Base-by-base conservation (phyloP, 2,888 invertebrate species). In the Anticlea derivata region DNA sequence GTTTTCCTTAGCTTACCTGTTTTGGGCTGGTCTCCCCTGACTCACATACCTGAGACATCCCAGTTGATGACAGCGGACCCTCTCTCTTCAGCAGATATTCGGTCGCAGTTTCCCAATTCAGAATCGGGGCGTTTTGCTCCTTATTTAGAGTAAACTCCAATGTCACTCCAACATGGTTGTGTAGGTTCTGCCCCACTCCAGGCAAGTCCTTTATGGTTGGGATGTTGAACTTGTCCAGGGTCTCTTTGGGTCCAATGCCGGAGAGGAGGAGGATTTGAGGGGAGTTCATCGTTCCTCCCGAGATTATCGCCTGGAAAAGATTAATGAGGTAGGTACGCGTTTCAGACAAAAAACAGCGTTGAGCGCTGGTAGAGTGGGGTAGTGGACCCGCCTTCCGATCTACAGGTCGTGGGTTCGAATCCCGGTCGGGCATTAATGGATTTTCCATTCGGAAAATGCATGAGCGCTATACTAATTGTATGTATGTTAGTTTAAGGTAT, bases 161-260 rank as follows among this genome's bases (percentile, higher is more conserved):
- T 4, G 83, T 85, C 23, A 93, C 92, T 0, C 94, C 93, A 0
- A 94, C 93, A 63, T 95, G 94, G 69, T 94, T 94, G 50, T 94
- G 94, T 0, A 95, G 77, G 67, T 94, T 95, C 66, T 92, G 92
- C 0, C 95, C 94, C 0, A 95, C 94, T 0, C 94, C 94, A 0
- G 93, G 94, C 11, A 94, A 77, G 55, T 94, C 91, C 54, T 92
- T 92, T 17, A 93, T 83, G 6, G 92, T 87, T 3, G 91, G 91
- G 20, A 95, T 92, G 45, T 92, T 92, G 49, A 93, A 91, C 47
- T 87, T 85, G 33, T 91, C 78, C 1, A 95, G 77, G 34, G 93
- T 93, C 4, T 91, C 86, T 63, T 87, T 92, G 0, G 94, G 93
- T 0, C 94, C 94, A 5, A 94, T 89, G 6, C 95, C 95, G 0